phyloP scores from a whole-genome alignment of 2,888 invertebrate species.

The Drosophila fungiperda region DNA sequence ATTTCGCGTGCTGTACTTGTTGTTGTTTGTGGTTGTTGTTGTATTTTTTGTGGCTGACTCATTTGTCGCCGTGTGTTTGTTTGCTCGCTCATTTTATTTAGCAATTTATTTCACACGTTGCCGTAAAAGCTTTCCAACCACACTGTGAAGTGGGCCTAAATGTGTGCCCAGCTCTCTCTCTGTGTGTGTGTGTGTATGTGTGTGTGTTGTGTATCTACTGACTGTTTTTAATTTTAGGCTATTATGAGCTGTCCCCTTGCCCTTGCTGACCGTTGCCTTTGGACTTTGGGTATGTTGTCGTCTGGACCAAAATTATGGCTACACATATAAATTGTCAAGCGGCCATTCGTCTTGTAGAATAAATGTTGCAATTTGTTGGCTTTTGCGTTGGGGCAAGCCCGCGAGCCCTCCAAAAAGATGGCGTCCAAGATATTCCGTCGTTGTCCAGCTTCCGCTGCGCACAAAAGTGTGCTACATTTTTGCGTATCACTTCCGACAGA shows the following conservation, averaged over 20 bases:
- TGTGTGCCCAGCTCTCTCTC: slow-evolving; percentile 23
- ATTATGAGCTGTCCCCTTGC: slow-evolving; percentile 66
- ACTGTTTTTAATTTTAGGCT: slow-evolving; percentile 81
- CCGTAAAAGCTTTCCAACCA: slow-evolving; percentile 39
- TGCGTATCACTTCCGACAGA: slow-evolving; percentile 41
- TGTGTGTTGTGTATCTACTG: slow-evolving; percentile 55
- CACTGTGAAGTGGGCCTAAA: slow-evolving; percentile 43
- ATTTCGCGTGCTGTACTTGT: slow-evolving; percentile 21
- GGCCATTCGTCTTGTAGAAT: slow-evolving; percentile 84
- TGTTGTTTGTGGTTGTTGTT: not conserved
- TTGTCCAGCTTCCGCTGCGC: slow-evolving; percentile 53
- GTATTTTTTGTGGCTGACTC: slow-evolving; percentile 46
- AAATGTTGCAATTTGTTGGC: slow-evolving; percentile 84
- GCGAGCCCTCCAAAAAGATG: slow-evolving; percentile 53
- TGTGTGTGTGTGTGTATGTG: not conserved
- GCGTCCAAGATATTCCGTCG: slow-evolving; percentile 49
- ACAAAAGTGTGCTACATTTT: slow-evolving; percentile 60
- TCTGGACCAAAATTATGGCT: slow-evolving; percentile 70
- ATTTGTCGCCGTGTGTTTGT: slow-evolving; percentile 74
- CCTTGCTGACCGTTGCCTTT: not conserved
- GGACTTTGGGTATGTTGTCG: slow-evolving; percentile 17
- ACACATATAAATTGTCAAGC: slow-evolving; percentile 83
- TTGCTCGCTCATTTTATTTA: slow-evolving; percentile 82
- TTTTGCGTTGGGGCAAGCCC: slow-evolving; percentile 56
- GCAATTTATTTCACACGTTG: slow-evolving; percentile 80